Base-by-base conservation (phyloP, 1,140 invertebrate species). In the Brachionus calyciflorus region DNA sequence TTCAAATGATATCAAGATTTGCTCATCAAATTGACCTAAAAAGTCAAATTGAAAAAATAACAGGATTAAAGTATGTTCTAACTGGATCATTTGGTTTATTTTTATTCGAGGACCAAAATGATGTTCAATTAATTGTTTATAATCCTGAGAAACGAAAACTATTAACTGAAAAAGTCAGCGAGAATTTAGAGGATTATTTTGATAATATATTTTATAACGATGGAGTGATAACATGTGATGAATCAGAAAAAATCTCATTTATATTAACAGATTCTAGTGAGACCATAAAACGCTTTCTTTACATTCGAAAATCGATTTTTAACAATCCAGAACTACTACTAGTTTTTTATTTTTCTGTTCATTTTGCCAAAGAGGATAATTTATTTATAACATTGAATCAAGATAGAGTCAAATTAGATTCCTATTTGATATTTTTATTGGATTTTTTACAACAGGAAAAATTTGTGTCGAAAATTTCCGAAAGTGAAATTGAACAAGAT, bases 261-360 rank as follows among this genome's bases (percentile, higher is more conserved):
- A 60, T 0, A 17, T 1, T 60, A 3, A n/a, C 33, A 33, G 28
- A 60, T 7, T 60, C 55, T 1, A 14, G 6, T 3, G 55, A 60
- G 6, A 30, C 33, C 17, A 33, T 60, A 33, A 60, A 19, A 60
- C 28, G 33, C 17, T 60, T 60, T 17, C 30, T 60, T 17, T 60
- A 33, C 17, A 19, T 60, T 7, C 30, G 55, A 60, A 60, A 17
- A 60, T 33, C 55, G 6, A 60, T 60, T 17, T 60, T 60, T 60
- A 17, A 14, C 7, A 30, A 30, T 30, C 55, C 55, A 14, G 55
- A 60, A 33, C 55, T 60, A 17, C n/a, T 60, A 19, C 55, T 28
- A 33, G 55, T 60, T 14, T 60, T 60, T 17, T 60, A 60, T 60
- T 60, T 60, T 10, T 26, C 28, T n/a, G 55, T 17, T 33, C 55